Evolutionary conservation across 2,113 vertebrate species (phyloP), one percentile per base, ranked within the genome.

Genomic region (Hyaena hyaena): DNA sequence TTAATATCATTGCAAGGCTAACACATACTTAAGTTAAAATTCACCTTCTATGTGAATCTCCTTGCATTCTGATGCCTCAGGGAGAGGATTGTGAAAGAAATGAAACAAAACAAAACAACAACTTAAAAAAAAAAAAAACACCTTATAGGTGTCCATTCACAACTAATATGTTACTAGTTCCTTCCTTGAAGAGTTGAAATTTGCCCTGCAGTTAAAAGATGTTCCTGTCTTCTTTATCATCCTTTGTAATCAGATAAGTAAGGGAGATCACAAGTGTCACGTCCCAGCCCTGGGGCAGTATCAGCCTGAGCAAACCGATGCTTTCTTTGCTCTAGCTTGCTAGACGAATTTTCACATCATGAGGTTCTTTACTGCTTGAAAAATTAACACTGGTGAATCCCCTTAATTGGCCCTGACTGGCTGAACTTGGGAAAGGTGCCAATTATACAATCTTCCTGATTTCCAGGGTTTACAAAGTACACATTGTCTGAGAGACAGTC

Each of bases 191-290:
- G 87, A 97, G 74, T 98, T 97, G 90, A 92, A 96, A 85, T 97
- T 98, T 98, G 95, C 96, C 92, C 97, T 95, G 89, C 83, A 97
- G 95, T 98, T 98, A 98, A 98, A 96, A 90, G 96, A 98, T 85
- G 84, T 98, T 98, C 95, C 91, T 98, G 94, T 98, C 95, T 98
- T 98, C 95, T 98, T 96, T 98, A 98, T 98, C 98, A 97, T 96
- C 87, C 95, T 98, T 98, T 98, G 98, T 98, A 98, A 99, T 98
- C 98, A 98, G 98, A 98, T 98, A 98, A 99, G 98, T 97, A 96
- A 99, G 97, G 98, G 96, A 98, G 98, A 98, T 98, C 98, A 98
- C 95, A 98, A 93, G 95, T 97, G 95, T 98, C 86, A 28, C 96
- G 69, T 98, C 96, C 92, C 86, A 97, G 91, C 97, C 98, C 92